phyloP scores from a whole-genome alignment of 92 coral and sea anemone genomes.

The Zoanthus sociatus region DNA sequence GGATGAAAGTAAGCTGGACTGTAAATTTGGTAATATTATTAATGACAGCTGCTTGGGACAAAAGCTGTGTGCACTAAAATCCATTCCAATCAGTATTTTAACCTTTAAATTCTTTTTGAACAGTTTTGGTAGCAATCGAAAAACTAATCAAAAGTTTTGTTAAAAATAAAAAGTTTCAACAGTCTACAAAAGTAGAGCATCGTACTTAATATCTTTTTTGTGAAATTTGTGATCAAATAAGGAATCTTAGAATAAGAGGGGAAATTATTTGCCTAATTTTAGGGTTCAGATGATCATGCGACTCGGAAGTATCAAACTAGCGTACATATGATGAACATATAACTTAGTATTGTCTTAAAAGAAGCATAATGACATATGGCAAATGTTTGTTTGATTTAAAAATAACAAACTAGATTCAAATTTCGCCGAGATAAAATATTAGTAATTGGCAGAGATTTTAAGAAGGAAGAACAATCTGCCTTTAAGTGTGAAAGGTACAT shows the following conservation, averaged over 20 bases:
- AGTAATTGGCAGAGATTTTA: not conserved
- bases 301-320: not conserved
- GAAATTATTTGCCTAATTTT: too few relatives aligned
- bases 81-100: too few relatives aligned
- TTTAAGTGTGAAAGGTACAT: not conserved
- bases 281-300: too few relatives aligned
- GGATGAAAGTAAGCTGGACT: constrained; percentile 26
- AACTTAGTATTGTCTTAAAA: not conserved
- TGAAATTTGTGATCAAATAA: too few relatives aligned
- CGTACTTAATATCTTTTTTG: too few relatives aligned
- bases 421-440: not conserved
- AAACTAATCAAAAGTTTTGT: not conserved
- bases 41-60: too few relatives aligned
- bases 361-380: not conserved
- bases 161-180: not conserved
- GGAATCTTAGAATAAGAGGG: too few relatives aligned
- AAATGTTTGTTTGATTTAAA: not conserved
- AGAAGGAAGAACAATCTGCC: not conserved
- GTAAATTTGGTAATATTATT: too few relatives aligned
- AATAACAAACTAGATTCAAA: not conserved
- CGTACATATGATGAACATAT: not conserved
- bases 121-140: not conserved
- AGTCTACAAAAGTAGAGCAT: too few relatives aligned
- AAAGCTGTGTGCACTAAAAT: too few relatives aligned
- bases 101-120: not conserved